Evolutionary conservation across 2,113 vertebrate genomes (phyloP), one percentile per base, ranked within the genome.

Genomic region (Larimichthys crocea): DNA sequence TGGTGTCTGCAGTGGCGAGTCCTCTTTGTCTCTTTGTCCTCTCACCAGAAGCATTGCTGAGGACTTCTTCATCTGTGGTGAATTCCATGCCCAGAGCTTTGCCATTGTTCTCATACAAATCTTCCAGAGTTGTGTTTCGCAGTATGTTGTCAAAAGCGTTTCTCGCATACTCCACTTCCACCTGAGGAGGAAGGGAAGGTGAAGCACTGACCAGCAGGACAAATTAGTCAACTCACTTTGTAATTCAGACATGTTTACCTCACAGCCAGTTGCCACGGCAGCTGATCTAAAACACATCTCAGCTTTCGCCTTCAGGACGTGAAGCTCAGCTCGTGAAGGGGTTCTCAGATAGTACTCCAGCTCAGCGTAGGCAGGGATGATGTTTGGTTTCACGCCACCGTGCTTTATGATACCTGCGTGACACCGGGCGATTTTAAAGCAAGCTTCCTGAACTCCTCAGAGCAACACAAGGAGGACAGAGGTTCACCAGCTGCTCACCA

Each of bases 341-440:
- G 96, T 95, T 63, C 96, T 96, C 83, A 97, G 89, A 74, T 96
- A 97, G 88, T 95, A 97, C 78, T 96, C 89, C 60, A 97, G 92
- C 65, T 97, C 96, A 66, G 94, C 94, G 86, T 96, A 97, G 83
- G 95, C 96, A 63, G 97, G 96, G 92, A 97, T 96, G 91, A 97
- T 97, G 88, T 97, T 97, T 75, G 97, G 96, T 82, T 97, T 97
- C 83, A 96, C 90, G 20, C 97, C 96, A 81, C 96, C 96, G 50
- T 97, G 95, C 92, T 96, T 97, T 90, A 97, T 97, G 87, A 97
- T 85, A 73, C 96, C 96, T 97, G 90, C 88, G 89, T 69, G 92
- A 67, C 26, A 80, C 56, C 35, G 8, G 11, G 70, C 0, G 20
- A n/a, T 22, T 55, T 55, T 15, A 52, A 19, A 5, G 16, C 49